phyloP scores from a whole-genome alignment of 1,140 invertebrate species.

The Drosophila lacteicornis region DNA sequence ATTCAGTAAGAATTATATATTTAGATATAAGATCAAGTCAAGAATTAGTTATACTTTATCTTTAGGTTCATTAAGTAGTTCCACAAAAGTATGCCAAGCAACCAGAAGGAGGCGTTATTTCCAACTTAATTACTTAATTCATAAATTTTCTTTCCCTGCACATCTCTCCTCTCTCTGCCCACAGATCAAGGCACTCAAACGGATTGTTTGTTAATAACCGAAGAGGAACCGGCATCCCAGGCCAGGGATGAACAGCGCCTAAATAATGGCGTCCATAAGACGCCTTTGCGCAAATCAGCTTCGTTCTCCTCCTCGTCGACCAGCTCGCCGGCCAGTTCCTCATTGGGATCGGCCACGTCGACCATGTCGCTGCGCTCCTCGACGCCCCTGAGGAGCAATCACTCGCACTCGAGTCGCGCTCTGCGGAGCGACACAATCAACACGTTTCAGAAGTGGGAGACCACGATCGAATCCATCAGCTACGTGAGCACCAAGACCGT shows the following conservation, averaged over 20 bases:
- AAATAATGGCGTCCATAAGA: constrained; percentile 47
- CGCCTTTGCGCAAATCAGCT: constrained; percentile 73
- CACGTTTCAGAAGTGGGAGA: constrained; percentile 84
- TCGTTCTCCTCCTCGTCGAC: constrained; percentile 75
- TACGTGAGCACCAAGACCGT: constrained; percentile 82
- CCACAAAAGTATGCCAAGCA: background rate
- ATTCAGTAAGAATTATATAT: background rate
- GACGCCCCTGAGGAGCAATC: constrained; percentile 50
- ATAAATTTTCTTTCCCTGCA: constrained; percentile 6
- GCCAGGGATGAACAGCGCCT: constrained; percentile 14
- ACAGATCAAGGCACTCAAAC: constrained; percentile 82
- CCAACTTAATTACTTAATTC: background rate
- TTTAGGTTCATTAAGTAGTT: no score
- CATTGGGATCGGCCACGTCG: constrained; percentile 74
- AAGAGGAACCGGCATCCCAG: constrained; percentile 43
- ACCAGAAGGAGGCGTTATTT: background rate
- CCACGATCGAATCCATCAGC: constrained; percentile 80
- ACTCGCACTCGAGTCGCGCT: constrained; percentile 46
- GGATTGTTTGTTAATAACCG: constrained; percentile 74
- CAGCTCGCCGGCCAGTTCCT: constrained; percentile 64
- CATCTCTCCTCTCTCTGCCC: background rate
- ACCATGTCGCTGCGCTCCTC: constrained; percentile 77
- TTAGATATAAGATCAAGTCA: no score
- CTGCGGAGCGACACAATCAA: constrained; percentile 76
- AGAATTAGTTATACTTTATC: no score